Evolutionary conservation across 2,888 invertebrate species (phyloP).

Genomic region (Tiphia femorata): DNA sequence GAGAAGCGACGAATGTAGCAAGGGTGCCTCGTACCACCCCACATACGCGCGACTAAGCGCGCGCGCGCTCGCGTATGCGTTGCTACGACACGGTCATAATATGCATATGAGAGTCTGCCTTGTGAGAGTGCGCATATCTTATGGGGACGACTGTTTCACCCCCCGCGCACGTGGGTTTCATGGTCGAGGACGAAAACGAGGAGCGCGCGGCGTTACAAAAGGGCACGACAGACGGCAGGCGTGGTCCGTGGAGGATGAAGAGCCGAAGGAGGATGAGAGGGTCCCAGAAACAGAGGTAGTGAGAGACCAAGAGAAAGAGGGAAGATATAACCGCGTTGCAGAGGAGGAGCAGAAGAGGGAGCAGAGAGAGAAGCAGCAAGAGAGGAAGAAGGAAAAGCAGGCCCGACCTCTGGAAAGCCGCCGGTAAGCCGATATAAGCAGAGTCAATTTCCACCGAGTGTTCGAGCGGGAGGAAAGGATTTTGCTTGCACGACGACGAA

Average conservation of each 20-base stretch:
- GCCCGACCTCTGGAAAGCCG: conserved; percentile 40
- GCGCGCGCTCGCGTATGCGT: no score
- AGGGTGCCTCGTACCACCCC: no score
- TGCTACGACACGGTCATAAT: no score
- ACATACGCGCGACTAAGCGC: no score
- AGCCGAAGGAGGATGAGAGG: conserved; percentile 9
- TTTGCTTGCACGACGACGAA: conserved; percentile 50
- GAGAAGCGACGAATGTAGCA: no score
- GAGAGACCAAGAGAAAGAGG: background rate
- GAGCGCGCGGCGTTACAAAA: conserved; percentile 21
- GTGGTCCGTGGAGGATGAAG: conserved; percentile 16
- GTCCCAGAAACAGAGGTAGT: background rate
- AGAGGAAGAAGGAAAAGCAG: no score
- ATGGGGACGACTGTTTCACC: no score
- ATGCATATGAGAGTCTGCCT: no score
- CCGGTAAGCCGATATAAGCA: conserved; percentile 50
- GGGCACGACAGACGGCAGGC: conserved; percentile 39
- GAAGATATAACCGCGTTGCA: background rate
- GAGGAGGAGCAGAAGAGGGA: background rate
- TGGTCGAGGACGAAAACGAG: conserved; percentile 13
- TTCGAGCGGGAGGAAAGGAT: conserved; percentile 49
- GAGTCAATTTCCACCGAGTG: conserved; percentile 52
- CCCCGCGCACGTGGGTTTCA: conserved; percentile 14
- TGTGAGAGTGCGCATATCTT: no score
- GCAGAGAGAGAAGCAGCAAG: conserved; percentile 19